Evolutionary conservation across 2,797 vertebrate genomes (phyloP).

Genomic region (Ctenosaura bakeri): DNA sequence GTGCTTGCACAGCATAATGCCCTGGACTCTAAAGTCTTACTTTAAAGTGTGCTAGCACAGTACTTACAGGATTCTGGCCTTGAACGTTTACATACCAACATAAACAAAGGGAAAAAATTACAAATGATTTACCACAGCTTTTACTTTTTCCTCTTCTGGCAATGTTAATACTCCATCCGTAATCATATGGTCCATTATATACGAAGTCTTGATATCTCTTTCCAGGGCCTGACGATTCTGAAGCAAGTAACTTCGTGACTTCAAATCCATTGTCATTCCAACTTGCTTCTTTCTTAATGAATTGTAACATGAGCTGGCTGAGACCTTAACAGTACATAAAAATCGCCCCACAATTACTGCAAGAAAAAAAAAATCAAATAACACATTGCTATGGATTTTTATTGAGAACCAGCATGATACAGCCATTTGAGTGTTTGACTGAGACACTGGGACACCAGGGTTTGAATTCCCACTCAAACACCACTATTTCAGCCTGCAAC

Average conservation of each 20-base stretch:
- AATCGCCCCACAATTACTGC: background rate
- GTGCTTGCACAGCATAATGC: background rate
- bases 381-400: background rate
- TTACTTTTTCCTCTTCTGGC: conserved; percentile 90
- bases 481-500: background rate
- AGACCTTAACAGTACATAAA: conserved; percentile 19
- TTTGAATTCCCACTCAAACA: background rate
- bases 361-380: background rate
- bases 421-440: background rate
- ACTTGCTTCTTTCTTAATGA: conserved; percentile 37
- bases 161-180: conserved; percentile 86
- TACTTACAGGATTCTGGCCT: background rate
- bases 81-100: background rate
- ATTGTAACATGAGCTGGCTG: conserved; percentile 41
- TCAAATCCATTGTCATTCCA: conserved; percentile 86
- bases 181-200: conserved; percentile 96
- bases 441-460: too few species aligned
- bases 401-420: background rate
- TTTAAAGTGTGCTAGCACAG: background rate
- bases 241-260: conserved; percentile 88
- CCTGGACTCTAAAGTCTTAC: background rate
- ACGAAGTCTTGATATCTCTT: conserved; percentile 91
- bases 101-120: background rate
- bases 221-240: conserved; percentile 86
- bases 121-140: conserved; percentile 81